phyloP scores from a whole-genome alignment of 2,888 invertebrate species.

The Drosophila crucigera region DNA sequence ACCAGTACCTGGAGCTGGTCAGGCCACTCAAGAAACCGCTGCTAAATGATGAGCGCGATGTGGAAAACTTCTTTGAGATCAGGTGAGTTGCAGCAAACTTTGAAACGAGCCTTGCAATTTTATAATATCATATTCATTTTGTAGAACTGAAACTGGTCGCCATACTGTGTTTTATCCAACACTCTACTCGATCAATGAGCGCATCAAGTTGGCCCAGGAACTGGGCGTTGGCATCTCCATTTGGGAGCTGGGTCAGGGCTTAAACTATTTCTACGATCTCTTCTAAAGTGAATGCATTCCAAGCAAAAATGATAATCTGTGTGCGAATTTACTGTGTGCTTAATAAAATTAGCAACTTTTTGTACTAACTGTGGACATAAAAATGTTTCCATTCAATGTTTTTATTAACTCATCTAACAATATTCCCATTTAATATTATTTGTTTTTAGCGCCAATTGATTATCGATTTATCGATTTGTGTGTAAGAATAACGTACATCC shows the following conservation, averaged over 20 bases:
- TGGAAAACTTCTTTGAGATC: slow-evolving; percentile 94
- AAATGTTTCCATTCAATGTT: neutral
- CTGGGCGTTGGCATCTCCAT: slow-evolving; percentile 94
- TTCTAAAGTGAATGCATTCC: slow-evolving; percentile 86
- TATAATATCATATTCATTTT: slow-evolving; percentile 42
- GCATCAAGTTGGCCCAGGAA: slow-evolving; percentile 92
- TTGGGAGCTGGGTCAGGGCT: slow-evolving; percentile 98
- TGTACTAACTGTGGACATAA: neutral
- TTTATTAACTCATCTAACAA: neutral
- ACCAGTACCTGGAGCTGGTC: slow-evolving; percentile 91
- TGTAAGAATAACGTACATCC: slow-evolving; percentile 2
- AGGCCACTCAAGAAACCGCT: slow-evolving; percentile 91
- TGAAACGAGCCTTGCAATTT: neutral
- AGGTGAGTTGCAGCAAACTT: slow-evolving; percentile 87
- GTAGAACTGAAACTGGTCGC: slow-evolving; percentile 88
- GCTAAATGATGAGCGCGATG: slow-evolving; percentile 91
- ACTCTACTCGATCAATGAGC: slow-evolving; percentile 92
- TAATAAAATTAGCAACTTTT: slow-evolving; percentile 7
- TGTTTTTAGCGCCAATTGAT: neutral
- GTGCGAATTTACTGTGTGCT: slow-evolving; percentile 5
- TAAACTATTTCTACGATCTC: slow-evolving; percentile 97
- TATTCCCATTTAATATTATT: neutral
- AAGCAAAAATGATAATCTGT: slow-evolving; percentile 7
- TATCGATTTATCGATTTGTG: slow-evolving; percentile 20
- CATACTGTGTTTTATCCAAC: slow-evolving; percentile 96